Percentiles rank a stretch among this genome's conserved stretches.
Conservation (phyloP, 2,113 vertebrate species). For the Rhinichthys klamathensis region DNA sequence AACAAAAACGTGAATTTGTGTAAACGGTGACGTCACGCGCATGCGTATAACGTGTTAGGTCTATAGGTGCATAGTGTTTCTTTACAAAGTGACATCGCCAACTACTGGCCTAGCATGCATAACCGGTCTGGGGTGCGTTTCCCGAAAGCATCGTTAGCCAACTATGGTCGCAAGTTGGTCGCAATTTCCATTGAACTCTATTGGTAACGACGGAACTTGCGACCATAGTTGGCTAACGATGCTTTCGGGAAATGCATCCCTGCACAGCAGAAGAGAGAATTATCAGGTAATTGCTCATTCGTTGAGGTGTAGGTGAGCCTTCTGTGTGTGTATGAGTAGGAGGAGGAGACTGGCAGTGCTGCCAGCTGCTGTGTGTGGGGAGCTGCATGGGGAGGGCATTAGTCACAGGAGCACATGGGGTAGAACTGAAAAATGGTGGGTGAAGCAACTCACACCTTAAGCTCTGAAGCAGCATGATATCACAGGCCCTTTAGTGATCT, state of each 20-base stretch:
- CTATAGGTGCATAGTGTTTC: no score
- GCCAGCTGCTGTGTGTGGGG: constrained; percentile 69
- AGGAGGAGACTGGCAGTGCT: constrained; percentile 54
- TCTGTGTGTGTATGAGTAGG: constrained; percentile 49
- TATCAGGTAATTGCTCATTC: constrained; percentile 4
- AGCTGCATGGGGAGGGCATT: constrained; percentile 54
- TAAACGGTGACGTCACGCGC: no score
- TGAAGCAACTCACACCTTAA: constrained; percentile 68
- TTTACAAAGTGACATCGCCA: no score
- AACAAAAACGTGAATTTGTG: no score
- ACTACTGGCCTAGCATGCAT: neutral
- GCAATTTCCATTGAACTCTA: no score
- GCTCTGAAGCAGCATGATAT: constrained; percentile 57
- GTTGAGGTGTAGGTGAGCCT: constrained; percentile 38
- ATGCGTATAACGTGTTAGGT: no score
- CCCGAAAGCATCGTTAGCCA: no score
- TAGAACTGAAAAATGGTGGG: constrained; percentile 43
- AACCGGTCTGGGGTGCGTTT: no score
- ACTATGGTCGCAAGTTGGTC: no score
- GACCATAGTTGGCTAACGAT: no score
- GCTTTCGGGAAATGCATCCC: no score
- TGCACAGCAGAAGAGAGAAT: neutral
- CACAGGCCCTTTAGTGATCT: constrained; percentile 4
- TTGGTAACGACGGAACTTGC: no score
- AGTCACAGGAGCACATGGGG: constrained; percentile 63